Percentiles rank a stretch among this genome's conserved stretches.
Evolutionary conservation across 2,113 vertebrate species (phyloP).

Genomic region (Rhinolophus ferrumequinum): DNA sequence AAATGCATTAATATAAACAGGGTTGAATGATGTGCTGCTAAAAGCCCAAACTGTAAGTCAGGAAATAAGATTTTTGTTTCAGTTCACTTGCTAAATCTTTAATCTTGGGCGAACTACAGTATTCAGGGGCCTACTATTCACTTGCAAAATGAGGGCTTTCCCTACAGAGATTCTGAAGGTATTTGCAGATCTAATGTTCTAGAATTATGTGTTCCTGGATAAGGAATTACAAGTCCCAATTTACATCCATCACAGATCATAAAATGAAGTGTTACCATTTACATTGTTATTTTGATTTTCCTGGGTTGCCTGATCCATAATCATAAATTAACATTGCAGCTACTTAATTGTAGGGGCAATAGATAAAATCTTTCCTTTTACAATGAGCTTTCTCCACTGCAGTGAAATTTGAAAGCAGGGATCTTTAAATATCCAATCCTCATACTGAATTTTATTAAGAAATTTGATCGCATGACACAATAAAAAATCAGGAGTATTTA

Average conservation of each 20-base stretch:
- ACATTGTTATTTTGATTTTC: not conserved
- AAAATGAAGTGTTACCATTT: not conserved
- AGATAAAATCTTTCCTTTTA: constrained; percentile 22
- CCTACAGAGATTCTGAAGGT: not conserved
- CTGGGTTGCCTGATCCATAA: not conserved
- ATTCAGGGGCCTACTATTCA: not conserved
- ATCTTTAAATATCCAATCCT: constrained; percentile 42
- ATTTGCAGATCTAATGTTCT: not conserved
- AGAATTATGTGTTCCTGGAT: not conserved
- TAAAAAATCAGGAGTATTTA: constrained; percentile 61
- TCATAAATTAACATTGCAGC: not conserved
- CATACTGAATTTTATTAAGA: constrained; percentile 54
- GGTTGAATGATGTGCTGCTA: not conserved
- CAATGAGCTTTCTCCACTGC: not conserved
- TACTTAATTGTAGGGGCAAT: not conserved
- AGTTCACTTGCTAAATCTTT: not conserved
- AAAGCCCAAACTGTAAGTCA: not conserved
- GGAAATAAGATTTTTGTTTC: not conserved
- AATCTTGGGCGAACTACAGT: not conserved
- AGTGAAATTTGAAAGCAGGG: constrained; percentile 25
- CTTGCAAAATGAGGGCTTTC: not conserved
- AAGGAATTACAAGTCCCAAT: not conserved
- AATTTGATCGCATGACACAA: constrained; percentile 65
- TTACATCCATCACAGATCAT: not conserved
- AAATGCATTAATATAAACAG: not conserved